A percentile compares a stretch with the other conserved stretches of the same genome.
phyloP scores from a whole-genome alignment of 1,140 invertebrate genomes.

The Dryas iulia region DNA sequence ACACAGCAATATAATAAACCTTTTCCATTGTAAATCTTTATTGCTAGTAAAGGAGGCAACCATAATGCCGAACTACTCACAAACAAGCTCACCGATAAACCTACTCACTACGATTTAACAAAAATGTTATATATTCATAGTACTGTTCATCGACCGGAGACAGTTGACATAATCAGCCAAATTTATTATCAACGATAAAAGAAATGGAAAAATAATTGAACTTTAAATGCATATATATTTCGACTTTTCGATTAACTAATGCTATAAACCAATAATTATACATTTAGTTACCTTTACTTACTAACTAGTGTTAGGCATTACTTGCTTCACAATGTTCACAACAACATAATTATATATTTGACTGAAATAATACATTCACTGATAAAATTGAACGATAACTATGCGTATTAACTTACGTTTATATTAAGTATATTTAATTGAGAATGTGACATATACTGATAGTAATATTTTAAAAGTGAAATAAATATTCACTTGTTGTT shows the following conservation, averaged over 20 bases:
- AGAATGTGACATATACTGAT: background rate
- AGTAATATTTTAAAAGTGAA: background rate
- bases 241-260: slow-evolving; percentile 47
- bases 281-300: slow-evolving; percentile 58
- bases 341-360: slow-evolving; percentile 41
- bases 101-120: slow-evolving; percentile 15
- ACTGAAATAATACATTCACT: background rate
- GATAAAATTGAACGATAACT: background rate
- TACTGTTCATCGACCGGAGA: slow-evolving; percentile 6
- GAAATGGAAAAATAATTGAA: slow-evolving; percentile 46
- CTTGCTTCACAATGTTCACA: slow-evolving; percentile 59
- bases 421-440: background rate
- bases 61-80: slow-evolving; percentile 27
- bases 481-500: slow-evolving; percentile 28
- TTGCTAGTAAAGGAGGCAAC: slow-evolving; percentile 18
- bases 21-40: background rate
- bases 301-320: slow-evolving; percentile 54
- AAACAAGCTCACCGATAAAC: slow-evolving; percentile 30
- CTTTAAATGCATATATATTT: slow-evolving; percentile 69
- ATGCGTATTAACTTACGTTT: background rate
- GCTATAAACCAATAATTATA: slow-evolving; percentile 55
- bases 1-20: slow-evolving; percentile 1
- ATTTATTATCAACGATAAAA: slow-evolving; percentile 49
- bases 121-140: background rate
- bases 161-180: slow-evolving; percentile 14